Evolutionary conservation across 2,888 invertebrate genomes (phyloP), one percentile per base, ranked within the genome.

Genomic region (Strigamia crassipes): DNA sequence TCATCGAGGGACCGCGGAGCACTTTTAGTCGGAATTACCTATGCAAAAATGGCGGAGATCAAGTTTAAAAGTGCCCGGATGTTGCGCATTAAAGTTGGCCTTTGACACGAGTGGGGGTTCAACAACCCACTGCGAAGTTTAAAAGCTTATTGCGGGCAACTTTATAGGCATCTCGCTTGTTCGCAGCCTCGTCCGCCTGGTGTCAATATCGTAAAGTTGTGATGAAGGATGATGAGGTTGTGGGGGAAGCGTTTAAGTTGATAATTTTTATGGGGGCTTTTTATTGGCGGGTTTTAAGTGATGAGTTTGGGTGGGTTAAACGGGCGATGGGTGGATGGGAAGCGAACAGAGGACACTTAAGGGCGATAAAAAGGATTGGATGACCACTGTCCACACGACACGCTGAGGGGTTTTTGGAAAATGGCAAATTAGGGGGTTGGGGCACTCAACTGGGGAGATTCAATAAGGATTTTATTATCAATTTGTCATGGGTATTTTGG

Each of bases 11-110:
- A 61, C 6, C 10, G 10, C 10, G 9, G 61, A 61, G 21, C 61
- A 18, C 61, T 61, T 61, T n/a, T 61, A n/a, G 61, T 21, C 61
- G 18, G 61, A 21, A 61, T 61, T 61, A 61, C 61, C 61, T 61
- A 61, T 61, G 61, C 61, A 61, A 61, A 61, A 61, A 12, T 61
- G 61, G 18, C 13, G 51, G 61, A 61, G 61, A 61, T 61, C 61
- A 61, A 61, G 61, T 61, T 61, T 12, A 61, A 61, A 18, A 61
- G 61, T 8, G 18, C 61, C 61, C 61, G 61, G 61, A 61, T 61
- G 61, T 18, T 23, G 61, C 61, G 21, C 61, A 61, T 61, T 61
- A 61, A 61, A 61, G 18, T 61, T 61, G 18, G 15, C 61, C 61
- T 61, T 61, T 61, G 61, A 61, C 61, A 61, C 23, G 21, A 34